These are phyloP conservation scores for Calosoma granatense DNA, from an alignment of 1,140 invertebrate species.

Conservation along the genomic window DNA sequence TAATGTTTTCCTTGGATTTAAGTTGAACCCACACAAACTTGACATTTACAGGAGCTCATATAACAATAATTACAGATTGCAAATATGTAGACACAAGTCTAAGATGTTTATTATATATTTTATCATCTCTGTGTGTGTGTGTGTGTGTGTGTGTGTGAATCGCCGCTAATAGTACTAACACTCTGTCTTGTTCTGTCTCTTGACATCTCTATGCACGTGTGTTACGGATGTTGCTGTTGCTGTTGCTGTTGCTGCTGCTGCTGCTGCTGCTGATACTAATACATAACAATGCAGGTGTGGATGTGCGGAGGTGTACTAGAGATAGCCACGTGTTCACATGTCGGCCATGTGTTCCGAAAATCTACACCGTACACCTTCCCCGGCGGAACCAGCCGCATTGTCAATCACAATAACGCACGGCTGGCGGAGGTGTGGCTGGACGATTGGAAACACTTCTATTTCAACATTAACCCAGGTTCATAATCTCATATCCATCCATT, in stretches of 20 bases:
- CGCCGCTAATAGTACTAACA: too few species aligned
- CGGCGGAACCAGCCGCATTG: slow-evolving; percentile 92
- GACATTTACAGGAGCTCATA: too few species aligned
- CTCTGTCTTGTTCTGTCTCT: too few species aligned
- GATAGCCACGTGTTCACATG: slow-evolving; percentile 85
- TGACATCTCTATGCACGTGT: not conserved
- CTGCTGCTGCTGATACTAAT: not conserved
- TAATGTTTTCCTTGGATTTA: too few species aligned
- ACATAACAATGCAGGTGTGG: slow-evolving; percentile 66
- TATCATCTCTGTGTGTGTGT: too few species aligned
- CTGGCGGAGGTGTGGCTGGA: slow-evolving; percentile 96
- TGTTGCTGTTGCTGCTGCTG: not conserved
- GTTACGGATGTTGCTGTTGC: not conserved
- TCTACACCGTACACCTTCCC: slow-evolving; percentile 99
- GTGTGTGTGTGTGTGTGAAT: too few species aligned
- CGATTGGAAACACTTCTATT: slow-evolving; percentile 97
- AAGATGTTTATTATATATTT: too few species aligned
- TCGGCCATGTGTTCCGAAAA: slow-evolving; percentile 96
- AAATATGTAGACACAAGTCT: too few species aligned
- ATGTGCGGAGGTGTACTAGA: slow-evolving; percentile 91
- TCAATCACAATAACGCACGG: slow-evolving; percentile 96
- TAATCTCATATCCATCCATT: slow-evolving; percentile 13
- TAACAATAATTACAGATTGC: too few species aligned
- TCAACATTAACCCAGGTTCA: slow-evolving; percentile 91
- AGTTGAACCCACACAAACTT: too few species aligned